Base-by-base conservation (phyloP, 2,888 invertebrate genomes). In the Idaea biselata region DNA sequence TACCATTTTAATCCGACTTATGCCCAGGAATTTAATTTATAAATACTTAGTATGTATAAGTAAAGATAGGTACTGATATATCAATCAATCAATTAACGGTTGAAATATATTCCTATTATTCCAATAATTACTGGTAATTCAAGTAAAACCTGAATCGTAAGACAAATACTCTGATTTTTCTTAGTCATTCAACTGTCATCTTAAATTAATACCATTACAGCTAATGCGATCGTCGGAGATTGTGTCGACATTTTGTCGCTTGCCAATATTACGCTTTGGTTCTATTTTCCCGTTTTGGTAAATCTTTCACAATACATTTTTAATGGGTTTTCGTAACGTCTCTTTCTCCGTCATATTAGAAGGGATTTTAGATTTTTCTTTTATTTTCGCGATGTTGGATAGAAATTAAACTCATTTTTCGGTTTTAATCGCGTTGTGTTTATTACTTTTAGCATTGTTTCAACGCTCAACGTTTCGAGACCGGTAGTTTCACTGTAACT, bases 241-340 rank as follows among this genome's bases (percentile, higher is more conserved):
- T 66, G 62, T 16, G 70, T 68, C 75, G 75, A 71, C 71, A 74
- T 71, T 65, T 69, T 69, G 66, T 44, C 67, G 75, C 76, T 76
- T 79, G 78, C 77, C 70, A 63, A 80, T 80, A 84, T 83, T 81
- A 78, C 73, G 76, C 81, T 84, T 82, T 77, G 74, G 81, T 79
- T 78, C 70, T 68, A 69, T 68, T 71, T 65, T 63, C 70, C 72
- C 60, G 60, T 66, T 60, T 67, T 67, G 65, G 66, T 68, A 73
- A 76, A 72, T 70, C 70, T 69, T 75, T 75, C 75, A 71, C 68
- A 73, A 72, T 77, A 63, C 58, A 44, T 44, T 44, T 25, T 44
- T 44, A 44, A 44, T 44, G 44, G 44, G 0, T 44, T 33, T 44
- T 44, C 44, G 44, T 59, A 16, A 60, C 18, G 44, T 62, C 55